Evolutionary conservation across 35 echinoderm and acorn worm species (phyloP).

Genomic region (Ptychodera flava): DNA sequence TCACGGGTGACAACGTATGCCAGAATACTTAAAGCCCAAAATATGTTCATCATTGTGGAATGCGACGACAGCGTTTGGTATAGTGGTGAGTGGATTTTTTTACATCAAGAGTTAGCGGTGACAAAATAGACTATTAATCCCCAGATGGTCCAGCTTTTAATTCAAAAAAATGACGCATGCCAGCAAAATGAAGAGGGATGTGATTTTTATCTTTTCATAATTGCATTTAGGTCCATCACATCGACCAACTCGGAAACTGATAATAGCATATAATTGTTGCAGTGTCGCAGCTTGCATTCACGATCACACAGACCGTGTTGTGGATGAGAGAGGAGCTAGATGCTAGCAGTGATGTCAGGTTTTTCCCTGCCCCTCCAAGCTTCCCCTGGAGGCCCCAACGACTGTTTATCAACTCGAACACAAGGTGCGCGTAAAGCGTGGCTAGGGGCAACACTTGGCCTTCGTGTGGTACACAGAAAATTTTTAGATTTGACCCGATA

Average conservation of each 20-base stretch:
- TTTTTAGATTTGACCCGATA: neutral
- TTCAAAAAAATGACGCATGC: neutral
- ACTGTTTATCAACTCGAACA: neutral
- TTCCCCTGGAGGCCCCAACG: neutral
- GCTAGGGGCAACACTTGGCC: neutral
- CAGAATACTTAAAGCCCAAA: neutral
- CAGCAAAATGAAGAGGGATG: neutral
- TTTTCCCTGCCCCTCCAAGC: neutral
- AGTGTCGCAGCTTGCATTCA: neutral
- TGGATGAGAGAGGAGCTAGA: neutral
- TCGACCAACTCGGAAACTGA: neutral
- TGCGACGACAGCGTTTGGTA: neutral
- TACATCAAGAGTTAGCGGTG: neutral
- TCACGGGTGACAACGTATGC: neutral
- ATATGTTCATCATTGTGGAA: neutral
- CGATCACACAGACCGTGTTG: neutral
- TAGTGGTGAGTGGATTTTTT: neutral
- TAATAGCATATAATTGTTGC: neutral
- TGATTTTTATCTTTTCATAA: slow-evolving; percentile 2
- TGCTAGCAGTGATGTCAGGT: neutral
- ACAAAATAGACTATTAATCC: neutral
- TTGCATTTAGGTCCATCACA: neutral
- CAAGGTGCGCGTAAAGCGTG: neutral
- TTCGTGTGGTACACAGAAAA: neutral
- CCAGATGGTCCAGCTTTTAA: neutral